Evolutionary conservation across 2,797 vertebrate species (phyloP).

Genomic region (Psittacula derbiana): DNA sequence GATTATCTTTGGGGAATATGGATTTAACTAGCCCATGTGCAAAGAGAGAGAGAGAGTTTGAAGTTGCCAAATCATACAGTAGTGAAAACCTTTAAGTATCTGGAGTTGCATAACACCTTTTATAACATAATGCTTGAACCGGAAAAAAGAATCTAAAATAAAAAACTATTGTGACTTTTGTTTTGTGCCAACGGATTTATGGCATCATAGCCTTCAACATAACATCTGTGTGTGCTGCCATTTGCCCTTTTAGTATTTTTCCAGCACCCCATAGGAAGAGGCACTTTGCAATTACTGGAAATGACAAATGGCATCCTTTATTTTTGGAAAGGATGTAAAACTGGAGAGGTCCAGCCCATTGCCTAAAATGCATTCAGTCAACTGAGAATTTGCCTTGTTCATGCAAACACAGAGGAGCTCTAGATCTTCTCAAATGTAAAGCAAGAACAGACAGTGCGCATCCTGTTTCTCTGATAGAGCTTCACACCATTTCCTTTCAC

Average conservation of each 20-base stretch:
- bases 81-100: background rate
- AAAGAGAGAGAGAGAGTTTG: background rate
- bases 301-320: constrained; percentile 32
- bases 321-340: constrained; percentile 35
- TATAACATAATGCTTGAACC: constrained; percentile 14
- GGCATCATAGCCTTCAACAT: background rate
- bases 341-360: background rate
- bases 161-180: constrained; percentile 1
- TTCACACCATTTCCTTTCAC: background rate
- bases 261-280: constrained; percentile 47
- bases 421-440: background rate
- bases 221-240: constrained; percentile 14
- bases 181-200: constrained; percentile 40
- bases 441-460: background rate
- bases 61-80: background rate
- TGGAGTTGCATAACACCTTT: constrained; percentile 8
- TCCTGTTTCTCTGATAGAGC: background rate
- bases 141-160: constrained; percentile 32
- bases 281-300: constrained; percentile 61
- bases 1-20: background rate
- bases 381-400: background rate
- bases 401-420: background rate
- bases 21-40: background rate
- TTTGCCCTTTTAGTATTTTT: constrained; percentile 56
- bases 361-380: background rate